Evolutionary conservation across 1,140 invertebrate genomes (phyloP).

Genomic region (Epicauta chinensis): DNA sequence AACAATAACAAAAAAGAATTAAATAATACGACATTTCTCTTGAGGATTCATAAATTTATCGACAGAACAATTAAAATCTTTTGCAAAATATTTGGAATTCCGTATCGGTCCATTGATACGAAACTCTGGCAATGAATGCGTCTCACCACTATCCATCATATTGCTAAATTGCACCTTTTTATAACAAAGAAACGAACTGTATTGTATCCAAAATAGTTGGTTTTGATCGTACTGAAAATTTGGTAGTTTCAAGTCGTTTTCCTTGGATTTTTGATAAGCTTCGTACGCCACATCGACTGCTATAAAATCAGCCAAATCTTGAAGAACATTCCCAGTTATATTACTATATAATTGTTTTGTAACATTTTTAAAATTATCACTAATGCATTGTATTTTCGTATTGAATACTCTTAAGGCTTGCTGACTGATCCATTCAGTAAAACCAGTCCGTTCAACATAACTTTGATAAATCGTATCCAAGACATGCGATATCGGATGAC

Average conservation of each 20-base stretch:
- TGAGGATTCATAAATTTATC: slow-evolving; percentile 55
- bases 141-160: neutral
- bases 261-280: slow-evolving; percentile 4
- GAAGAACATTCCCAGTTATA: too few species aligned
- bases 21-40: slow-evolving; percentile 41
- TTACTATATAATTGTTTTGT: too few species aligned
- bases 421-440: too few species aligned
- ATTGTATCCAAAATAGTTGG: slow-evolving; percentile 30
- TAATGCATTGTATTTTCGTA: too few species aligned
- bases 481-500: too few species aligned
- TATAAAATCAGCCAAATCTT: neutral
- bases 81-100: slow-evolving; percentile 58
- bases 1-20: neutral
- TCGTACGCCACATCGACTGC: slow-evolving; percentile 2
- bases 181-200: neutral
- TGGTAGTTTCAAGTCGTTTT: neutral
- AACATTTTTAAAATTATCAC: too few species aligned
- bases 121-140: neutral
- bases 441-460: too few species aligned
- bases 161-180: too few species aligned
- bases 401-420: too few species aligned
- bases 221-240: slow-evolving; percentile 3
- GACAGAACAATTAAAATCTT: slow-evolving; percentile 54
- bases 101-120: slow-evolving; percentile 56
- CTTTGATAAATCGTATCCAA: too few species aligned